Evolutionary conservation across 2,113 vertebrate genomes (phyloP).

Genomic region (Rhinoptilus africanus): DNA sequence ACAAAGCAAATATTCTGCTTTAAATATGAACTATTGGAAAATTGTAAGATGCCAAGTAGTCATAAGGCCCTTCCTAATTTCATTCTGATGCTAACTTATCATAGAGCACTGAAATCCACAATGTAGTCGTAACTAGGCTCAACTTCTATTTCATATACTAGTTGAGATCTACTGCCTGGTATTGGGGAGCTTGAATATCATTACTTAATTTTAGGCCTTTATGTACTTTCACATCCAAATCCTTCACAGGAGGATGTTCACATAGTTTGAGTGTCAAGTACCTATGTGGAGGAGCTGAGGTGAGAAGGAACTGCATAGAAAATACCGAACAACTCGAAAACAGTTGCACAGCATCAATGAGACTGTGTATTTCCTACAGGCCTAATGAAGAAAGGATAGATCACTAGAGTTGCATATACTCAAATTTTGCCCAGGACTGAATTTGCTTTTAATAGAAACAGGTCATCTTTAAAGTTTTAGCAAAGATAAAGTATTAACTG

Average conservation of each 20-base stretch:
- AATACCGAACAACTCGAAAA: background rate
- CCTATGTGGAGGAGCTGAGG: background rate
- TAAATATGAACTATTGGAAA: constrained; percentile 25
- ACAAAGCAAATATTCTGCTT: constrained; percentile 19
- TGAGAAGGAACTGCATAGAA: background rate
- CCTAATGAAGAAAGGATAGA: background rate
- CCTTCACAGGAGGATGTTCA: background rate
- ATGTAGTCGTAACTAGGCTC: background rate
- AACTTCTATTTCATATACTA: background rate
- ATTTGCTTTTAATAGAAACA: background rate
- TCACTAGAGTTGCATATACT: background rate
- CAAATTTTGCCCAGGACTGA: background rate
- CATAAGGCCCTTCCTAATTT: background rate
- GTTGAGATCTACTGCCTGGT: background rate
- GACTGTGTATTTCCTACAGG: background rate
- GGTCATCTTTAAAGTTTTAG: background rate
- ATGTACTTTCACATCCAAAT: background rate
- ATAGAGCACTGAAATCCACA: background rate
- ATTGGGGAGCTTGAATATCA: background rate
- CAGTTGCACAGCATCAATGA: background rate
- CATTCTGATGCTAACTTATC: background rate
- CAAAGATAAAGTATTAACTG: background rate
- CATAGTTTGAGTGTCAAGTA: background rate
- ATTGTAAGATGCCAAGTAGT: background rate
- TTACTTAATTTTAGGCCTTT: background rate